These are phyloP conservation scores for Hiodon tergisus DNA, from an alignment of 2,113 vertebrate species.

Conservation along the genomic window DNA sequence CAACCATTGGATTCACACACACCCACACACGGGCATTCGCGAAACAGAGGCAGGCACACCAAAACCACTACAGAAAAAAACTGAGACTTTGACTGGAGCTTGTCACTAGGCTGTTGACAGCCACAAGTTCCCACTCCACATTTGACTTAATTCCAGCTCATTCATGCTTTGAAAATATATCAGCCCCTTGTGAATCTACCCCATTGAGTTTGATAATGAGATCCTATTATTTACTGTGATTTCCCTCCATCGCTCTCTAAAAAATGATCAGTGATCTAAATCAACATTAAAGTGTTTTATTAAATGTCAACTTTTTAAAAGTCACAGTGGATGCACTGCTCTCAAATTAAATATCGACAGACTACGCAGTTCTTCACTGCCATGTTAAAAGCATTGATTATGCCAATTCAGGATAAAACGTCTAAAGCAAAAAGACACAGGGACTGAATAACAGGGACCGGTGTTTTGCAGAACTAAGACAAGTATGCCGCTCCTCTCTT, in stretches of 20 bases:
- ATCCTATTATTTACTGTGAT: slow-evolving; percentile 31
- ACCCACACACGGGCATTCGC: background rate
- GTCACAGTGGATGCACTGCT: slow-evolving; percentile 30
- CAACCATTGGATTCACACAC: background rate
- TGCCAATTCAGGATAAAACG: slow-evolving; percentile 22
- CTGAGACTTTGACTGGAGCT: background rate
- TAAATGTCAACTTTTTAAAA: slow-evolving; percentile 47
- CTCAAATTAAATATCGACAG: slow-evolving; percentile 56
- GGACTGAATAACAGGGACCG: background rate
- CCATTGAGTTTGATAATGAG: slow-evolving; percentile 23
- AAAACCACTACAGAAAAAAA: background rate
- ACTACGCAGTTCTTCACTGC: slow-evolving; percentile 29
- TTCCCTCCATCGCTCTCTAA: slow-evolving; percentile 27
- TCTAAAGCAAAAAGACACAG: slow-evolving; percentile 1
- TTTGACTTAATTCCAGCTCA: slow-evolving; percentile 14
- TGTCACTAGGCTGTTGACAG: background rate
- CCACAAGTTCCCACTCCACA: background rate
- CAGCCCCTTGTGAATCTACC: slow-evolving; percentile 16
- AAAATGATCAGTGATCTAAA: slow-evolving; percentile 32
- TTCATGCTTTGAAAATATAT: slow-evolving; percentile 25
- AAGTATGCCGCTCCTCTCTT: background rate
- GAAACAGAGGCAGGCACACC: background rate
- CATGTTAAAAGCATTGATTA: slow-evolving; percentile 34
- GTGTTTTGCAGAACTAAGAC: background rate
- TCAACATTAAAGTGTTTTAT: slow-evolving; percentile 52